Base-by-base conservation (phyloP, 1,140 invertebrate genomes). In the Orius insidiosus region DNA sequence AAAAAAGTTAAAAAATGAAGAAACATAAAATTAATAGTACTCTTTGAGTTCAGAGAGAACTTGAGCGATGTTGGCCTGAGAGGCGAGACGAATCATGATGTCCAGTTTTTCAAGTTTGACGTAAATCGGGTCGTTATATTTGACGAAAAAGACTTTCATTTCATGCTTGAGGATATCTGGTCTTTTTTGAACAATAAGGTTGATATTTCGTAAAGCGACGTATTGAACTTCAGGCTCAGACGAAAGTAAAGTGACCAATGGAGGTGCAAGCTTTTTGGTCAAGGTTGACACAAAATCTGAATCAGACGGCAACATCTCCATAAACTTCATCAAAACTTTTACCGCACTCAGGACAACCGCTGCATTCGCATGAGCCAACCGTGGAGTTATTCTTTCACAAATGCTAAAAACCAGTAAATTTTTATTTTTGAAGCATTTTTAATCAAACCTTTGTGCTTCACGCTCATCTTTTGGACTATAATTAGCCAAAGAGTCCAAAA, bases 71-170 rank as follows among this genome's bases (percentile, higher is more conserved):
- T 99, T 99, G 2, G 85, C 80, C 63, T 98, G 92, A 40, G 92
- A 96, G 6, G 96, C 95, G 45, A 99, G 67, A 19, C 96, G 76
- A 54, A 99, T 99, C 95, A 99, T 98, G 43, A 99, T 99, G 60
- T 99, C 96, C 56, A 99, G 60, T 62, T 99, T 99, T 64, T 99
- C 96, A 42, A 99, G 70, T 65, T 99, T 99, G 3, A 99, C 95
- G 64, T 99, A 99, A 61, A 99, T 99, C 6, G 96, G 96, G 70
- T 99, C 96, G 62, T 99, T 99, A 66, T 99, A 99, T 59, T 99
- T 99, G 10, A 99, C 96, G 63, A 99, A 99, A 68, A 99, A 99
- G 19, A 92, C 95, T 71, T 98, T 99, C 94, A 99, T 98, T 66
- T 99, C 96, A 58, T 98, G 93, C 61, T 98, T 98, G n/a, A 99